Conservation (phyloP, 2,113 vertebrate species). For the Cephalopterus ornatus region DNA sequence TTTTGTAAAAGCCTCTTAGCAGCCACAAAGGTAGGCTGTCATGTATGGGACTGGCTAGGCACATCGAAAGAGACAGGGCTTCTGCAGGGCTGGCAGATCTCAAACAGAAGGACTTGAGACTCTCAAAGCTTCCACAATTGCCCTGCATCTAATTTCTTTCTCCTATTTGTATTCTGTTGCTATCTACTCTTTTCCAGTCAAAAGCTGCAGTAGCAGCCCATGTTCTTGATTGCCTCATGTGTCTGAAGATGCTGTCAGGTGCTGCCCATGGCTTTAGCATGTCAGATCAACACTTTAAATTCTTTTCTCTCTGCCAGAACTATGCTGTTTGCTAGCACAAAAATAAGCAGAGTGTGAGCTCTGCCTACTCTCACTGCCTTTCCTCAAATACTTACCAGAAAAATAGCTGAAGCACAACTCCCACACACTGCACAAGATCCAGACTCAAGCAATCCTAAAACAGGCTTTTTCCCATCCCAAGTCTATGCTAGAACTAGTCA, state of each 20-base stretch:
- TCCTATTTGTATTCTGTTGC: neutral
- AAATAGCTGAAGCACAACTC: conserved; percentile 32
- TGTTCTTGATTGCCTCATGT: neutral
- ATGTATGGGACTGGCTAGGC: neutral
- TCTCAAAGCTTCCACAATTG: neutral
- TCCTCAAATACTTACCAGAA: conserved; percentile 22
- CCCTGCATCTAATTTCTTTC: neutral
- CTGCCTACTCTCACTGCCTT: conserved; percentile 34
- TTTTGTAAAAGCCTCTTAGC: neutral
- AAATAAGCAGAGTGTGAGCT: conserved; percentile 28
- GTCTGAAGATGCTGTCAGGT: neutral
- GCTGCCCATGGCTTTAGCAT: neutral
- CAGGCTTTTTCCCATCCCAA: conserved; percentile 25
- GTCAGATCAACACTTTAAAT: neutral
- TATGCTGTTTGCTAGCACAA: neutral
- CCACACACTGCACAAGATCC: conserved; percentile 23
- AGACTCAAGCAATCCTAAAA: neutral
- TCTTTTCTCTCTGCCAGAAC: neutral
- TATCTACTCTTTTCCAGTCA: neutral
- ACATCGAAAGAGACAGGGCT: neutral
- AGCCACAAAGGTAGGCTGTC: neutral
- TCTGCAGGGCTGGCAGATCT: neutral
- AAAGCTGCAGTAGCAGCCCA: neutral
- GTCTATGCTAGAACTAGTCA: neutral
- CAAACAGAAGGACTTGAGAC: neutral